Percentiles rank a stretch among this genome's conserved stretches.
Evolutionary conservation across 2,113 vertebrate species (phyloP).

Genomic region (Thinocorus orbignyianus): DNA sequence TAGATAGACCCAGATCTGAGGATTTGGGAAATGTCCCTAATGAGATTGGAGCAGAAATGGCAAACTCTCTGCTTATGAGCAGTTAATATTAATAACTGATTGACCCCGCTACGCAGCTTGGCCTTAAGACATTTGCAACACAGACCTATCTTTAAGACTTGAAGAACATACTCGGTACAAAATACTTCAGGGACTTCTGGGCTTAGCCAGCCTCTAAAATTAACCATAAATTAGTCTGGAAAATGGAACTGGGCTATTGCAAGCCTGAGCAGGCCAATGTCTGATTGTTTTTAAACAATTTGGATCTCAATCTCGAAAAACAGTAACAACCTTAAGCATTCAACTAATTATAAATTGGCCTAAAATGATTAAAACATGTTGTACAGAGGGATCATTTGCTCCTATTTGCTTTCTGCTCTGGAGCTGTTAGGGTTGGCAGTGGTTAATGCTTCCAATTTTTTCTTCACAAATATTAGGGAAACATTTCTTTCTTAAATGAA

Average conservation of each 20-base stretch:
- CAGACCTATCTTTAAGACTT: not conserved
- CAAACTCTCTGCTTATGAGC: not conserved
- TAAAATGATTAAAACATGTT: not conserved
- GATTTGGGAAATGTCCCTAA: not conserved
- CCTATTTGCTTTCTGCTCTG: not conserved
- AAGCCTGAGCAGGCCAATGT: too few species aligned
- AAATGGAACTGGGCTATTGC: not conserved
- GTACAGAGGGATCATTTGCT: not conserved
- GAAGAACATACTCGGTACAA: not conserved
- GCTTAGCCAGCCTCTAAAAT: not conserved
- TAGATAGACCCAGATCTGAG: rapidly evolving
- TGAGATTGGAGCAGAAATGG: not conserved
- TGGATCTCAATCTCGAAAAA: not conserved
- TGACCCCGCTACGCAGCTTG: not conserved
- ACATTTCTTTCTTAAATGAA: constrained; percentile 8
- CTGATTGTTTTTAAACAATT: not conserved
- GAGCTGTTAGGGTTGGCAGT: not conserved
- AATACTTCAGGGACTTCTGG: not conserved
- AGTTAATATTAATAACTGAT: not conserved
- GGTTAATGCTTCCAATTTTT: not conserved
- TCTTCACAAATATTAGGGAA: constrained; percentile 4
- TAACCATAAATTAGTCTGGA: not conserved
- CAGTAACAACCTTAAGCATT: not conserved
- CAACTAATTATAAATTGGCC: not conserved
- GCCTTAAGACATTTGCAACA: not conserved